Evolutionary conservation across 2,113 vertebrate genomes (phyloP).

Genomic region (Zosterops hypoxanthus): DNA sequence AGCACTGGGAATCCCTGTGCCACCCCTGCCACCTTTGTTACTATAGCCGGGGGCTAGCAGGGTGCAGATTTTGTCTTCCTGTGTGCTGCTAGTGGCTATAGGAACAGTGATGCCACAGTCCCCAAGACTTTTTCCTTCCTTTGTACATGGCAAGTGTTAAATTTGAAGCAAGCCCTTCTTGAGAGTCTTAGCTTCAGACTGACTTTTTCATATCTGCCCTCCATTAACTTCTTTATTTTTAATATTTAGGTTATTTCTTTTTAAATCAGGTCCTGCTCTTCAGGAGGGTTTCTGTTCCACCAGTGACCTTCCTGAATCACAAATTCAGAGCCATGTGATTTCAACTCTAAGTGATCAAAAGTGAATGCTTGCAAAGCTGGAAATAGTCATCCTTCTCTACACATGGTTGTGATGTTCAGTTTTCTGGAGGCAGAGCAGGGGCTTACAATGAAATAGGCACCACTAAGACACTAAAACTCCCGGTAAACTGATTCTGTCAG

Average conservation of each 20-base stretch:
- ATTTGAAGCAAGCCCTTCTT: not conserved
- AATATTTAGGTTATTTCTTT: not conserved
- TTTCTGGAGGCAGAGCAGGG: not conserved
- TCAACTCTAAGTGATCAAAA: not conserved
- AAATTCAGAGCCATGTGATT: not conserved
- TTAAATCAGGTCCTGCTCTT: not conserved
- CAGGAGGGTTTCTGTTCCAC: not conserved
- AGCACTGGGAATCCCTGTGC: not conserved
- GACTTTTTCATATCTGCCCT: not conserved
- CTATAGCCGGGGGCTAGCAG: not conserved
- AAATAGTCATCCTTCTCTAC: not conserved
- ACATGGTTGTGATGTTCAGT: accelerated
- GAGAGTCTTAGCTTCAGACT: not conserved
- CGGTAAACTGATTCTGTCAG: not conserved
- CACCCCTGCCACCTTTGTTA: not conserved
- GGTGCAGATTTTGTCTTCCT: not conserved
- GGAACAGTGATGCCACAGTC: not conserved
- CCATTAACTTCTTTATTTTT: not conserved
- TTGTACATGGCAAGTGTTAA: not conserved
- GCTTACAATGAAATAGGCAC: not conserved
- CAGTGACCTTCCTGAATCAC: not conserved
- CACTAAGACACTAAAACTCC: not conserved
- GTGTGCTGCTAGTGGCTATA: not conserved
- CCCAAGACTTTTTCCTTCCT: not conserved
- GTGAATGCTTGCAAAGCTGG: not conserved